Conservation (phyloP, 1,140 invertebrate genomes). For the Zaprionus tsacasi region DNA sequence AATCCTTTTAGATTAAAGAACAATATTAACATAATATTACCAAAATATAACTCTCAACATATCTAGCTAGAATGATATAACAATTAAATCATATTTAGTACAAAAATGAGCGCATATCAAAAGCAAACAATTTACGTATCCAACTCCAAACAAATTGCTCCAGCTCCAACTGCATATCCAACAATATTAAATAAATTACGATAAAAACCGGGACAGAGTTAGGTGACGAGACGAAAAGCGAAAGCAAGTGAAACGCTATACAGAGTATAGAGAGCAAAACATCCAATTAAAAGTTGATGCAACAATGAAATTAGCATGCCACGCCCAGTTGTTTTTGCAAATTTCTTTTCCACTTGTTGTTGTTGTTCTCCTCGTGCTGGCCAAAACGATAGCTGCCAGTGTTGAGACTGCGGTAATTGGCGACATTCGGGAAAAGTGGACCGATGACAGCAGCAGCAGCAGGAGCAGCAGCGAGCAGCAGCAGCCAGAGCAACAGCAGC, state of each 20-base stretch:
- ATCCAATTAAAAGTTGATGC: constrained; percentile 38
- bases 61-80: constrained; percentile 3
- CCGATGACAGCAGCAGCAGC: constrained; percentile 19
- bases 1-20: neutral
- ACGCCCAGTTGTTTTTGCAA: constrained; percentile 42
- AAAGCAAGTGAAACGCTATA: neutral
- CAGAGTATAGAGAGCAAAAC: neutral
- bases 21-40: neutral
- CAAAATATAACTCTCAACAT: neutral
- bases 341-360: constrained; percentile 35
- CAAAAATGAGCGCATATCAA: constrained; percentile 21
- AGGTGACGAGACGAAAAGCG: constrained; percentile 11
- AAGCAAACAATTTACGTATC: constrained; percentile 6
- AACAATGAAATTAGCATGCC: constrained; percentile 63
- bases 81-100: neutral
- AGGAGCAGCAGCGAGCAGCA: constrained; percentile 8
- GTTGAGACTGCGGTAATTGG: constrained; percentile 70
- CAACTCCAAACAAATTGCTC: neutral
- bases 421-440: constrained; percentile 59
- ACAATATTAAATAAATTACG: constrained; percentile 21
- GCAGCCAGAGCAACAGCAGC: constrained; percentile 6
- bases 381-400: constrained; percentile 22
- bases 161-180: constrained; percentile 9
- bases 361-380: constrained; percentile 36
- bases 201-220: constrained; percentile 4